Percentiles rank a stretch among this genome's conserved stretches.
Evolutionary conservation across 2,888 invertebrate species (phyloP).

Genomic region (Carterocephalus palaemon): DNA sequence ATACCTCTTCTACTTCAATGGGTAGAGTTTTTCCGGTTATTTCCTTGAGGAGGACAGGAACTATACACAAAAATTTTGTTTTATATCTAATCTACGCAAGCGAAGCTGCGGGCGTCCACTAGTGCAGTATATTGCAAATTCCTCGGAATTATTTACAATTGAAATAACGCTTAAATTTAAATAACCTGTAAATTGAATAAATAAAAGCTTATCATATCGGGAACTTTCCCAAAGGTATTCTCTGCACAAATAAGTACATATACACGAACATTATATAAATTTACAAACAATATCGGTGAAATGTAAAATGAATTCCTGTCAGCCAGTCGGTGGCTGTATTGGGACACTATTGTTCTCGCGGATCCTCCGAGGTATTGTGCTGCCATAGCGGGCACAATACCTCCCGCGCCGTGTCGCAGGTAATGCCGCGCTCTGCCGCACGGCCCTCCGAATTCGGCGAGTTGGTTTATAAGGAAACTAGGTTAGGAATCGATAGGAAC

Average conservation of each 20-base stretch:
- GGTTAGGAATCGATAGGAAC: not conserved
- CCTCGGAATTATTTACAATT: too few species aligned
- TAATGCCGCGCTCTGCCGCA: not conserved
- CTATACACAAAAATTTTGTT: too few species aligned
- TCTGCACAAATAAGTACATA: not conserved
- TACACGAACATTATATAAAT: not conserved
- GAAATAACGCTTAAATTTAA: too few species aligned
- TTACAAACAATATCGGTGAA: slow-evolving; percentile 27
- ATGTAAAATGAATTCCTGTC: slow-evolving; percentile 21
- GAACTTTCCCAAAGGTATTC: too few species aligned
- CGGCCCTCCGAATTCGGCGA: slow-evolving; percentile 10
- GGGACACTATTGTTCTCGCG: slow-evolving; percentile 24
- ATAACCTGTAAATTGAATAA: too few species aligned
- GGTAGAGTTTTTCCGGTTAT: too few species aligned
- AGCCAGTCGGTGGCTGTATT: slow-evolving; percentile 16
- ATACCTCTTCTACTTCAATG: too few species aligned
- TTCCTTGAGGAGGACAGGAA: too few species aligned
- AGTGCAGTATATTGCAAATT: too few species aligned
- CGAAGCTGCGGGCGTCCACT: too few species aligned
- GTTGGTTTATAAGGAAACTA: slow-evolving; percentile 3
- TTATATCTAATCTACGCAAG: too few species aligned
- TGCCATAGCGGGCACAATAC: slow-evolving; percentile 24
- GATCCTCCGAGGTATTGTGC: slow-evolving; percentile 20
- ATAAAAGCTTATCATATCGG: too few species aligned
- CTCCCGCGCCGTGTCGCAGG: not conserved